These are phyloP conservation scores for Eilema griseolum DNA, from an alignment of 2,888 invertebrate genomes.

Conservation along the genomic window DNA sequence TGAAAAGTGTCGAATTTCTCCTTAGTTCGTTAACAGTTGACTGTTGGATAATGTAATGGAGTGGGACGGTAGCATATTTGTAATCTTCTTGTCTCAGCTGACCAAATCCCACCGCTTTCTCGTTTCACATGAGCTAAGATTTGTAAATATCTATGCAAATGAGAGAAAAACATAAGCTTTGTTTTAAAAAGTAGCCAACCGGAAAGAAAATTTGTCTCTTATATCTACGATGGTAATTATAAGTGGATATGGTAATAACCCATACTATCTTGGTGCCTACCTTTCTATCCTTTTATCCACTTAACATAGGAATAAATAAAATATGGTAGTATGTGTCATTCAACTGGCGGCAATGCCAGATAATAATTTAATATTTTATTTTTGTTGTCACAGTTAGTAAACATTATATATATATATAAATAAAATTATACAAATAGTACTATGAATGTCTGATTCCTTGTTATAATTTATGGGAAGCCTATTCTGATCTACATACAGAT, in stretches of 20 bases:
- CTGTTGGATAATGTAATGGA: slow-evolving; percentile 7
- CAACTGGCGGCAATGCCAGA: too few species aligned
- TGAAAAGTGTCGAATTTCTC: slow-evolving; percentile 5
- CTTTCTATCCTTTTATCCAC: neutral
- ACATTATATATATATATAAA: neutral
- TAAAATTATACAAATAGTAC: slow-evolving; percentile 1
- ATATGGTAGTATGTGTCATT: too few species aligned
- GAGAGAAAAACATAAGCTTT: neutral
- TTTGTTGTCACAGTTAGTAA: neutral
- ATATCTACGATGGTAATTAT: neutral
- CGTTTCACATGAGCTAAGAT: slow-evolving; percentile 5
- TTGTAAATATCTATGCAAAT: slow-evolving; percentile 7
- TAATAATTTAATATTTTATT: too few species aligned
- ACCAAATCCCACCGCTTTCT: slow-evolving; percentile 10
- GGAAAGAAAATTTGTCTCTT: neutral
- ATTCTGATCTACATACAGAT: neutral
- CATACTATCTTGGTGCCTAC: too few species aligned
- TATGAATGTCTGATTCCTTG: slow-evolving; percentile 6
- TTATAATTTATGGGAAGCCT: slow-evolving; percentile 9
- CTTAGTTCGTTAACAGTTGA: neutral
- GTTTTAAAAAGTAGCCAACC: neutral
- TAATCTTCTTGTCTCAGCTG: slow-evolving; percentile 2
- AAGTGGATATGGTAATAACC: neutral
- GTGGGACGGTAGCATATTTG: slow-evolving; percentile 2
- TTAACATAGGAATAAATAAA: neutral